A percentile compares a stretch with the other conserved stretches of the same genome.
Conservation (phyloP, 2,888 invertebrate genomes). For the Ennomos quercinarius region DNA sequence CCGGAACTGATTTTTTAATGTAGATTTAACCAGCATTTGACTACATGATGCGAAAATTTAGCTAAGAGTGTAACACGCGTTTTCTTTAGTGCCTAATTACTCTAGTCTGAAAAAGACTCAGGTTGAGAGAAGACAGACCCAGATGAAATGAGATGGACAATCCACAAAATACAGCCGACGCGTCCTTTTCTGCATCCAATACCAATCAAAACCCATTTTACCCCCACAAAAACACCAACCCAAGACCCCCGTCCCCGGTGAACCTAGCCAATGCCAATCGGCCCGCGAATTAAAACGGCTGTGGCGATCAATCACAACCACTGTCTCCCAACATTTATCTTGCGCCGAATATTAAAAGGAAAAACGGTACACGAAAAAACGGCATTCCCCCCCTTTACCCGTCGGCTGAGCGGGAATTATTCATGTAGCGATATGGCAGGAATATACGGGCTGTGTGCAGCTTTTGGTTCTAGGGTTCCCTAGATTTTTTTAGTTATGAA, state of each 20-base stretch:
- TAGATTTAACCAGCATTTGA: too few species aligned
- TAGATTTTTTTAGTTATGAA: conserved; percentile 14
- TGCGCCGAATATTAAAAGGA: conserved; percentile 74
- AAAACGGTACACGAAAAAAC: conserved; percentile 53
- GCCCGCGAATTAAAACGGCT: conserved; percentile 59
- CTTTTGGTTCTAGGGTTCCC: conserved; percentile 31
- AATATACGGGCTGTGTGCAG: conserved; percentile 30
- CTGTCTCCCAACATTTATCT: conserved; percentile 79
- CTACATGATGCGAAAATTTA: too few species aligned
- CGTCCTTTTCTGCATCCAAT: too few species aligned
- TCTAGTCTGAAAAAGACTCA: too few species aligned
- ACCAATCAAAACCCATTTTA: conserved; percentile 1
- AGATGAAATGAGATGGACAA: too few species aligned
- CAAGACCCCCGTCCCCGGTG: background rate
- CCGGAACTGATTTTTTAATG: too few species aligned
- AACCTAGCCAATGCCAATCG: conserved; percentile 39
- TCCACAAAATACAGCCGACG: too few species aligned
- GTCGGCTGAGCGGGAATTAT: conserved; percentile 58
- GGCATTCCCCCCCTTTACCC: conserved; percentile 14
- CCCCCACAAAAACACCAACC: conserved; percentile 8
- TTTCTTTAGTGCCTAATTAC: too few species aligned
- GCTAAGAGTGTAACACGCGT: too few species aligned
- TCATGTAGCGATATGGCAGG: conserved; percentile 52
- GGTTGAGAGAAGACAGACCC: too few species aligned
- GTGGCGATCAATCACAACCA: conserved; percentile 72